These are phyloP conservation scores for Dicyrtomina minuta DNA, from an alignment of 2,888 invertebrate genomes.

Conservation along the genomic window DNA sequence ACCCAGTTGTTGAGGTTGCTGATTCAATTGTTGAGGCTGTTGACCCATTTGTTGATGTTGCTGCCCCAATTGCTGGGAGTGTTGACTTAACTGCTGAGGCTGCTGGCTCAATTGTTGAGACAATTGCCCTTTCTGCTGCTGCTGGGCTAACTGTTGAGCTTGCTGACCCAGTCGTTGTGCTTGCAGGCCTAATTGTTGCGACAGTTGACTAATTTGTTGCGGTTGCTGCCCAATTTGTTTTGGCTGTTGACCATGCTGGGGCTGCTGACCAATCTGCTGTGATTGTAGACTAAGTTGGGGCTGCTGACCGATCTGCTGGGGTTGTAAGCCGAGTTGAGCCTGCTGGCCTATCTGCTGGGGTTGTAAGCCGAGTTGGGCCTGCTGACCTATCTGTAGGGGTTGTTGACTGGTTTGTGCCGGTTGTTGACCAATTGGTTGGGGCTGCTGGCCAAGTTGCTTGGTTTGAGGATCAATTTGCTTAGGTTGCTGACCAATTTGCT, in stretches of 20 bases:
- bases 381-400: neutral
- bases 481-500: neutral
- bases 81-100: no score
- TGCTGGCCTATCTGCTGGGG: neutral
- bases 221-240: no score
- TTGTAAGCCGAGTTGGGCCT: neutral
- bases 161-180: no score
- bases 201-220: no score
- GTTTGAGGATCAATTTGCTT: no score
- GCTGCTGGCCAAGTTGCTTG: neutral
- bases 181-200: no score
- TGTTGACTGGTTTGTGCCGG: neutral
- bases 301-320: neutral
- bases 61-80: no score
- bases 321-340: neutral
- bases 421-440: neutral
- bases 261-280: neutral
- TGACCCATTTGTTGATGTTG: slow-evolving; percentile 19
- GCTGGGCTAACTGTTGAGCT: neutral
- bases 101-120: no score
- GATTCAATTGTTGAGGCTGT: no score
- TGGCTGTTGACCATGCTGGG: slow-evolving; percentile 2
- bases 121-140: neutral
- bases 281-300: neutral
- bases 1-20: no score